Evolutionary conservation across 1,140 invertebrate genomes (phyloP), one percentile per base, ranked within the genome.

Genomic region (Penaeus chinensis): DNA sequence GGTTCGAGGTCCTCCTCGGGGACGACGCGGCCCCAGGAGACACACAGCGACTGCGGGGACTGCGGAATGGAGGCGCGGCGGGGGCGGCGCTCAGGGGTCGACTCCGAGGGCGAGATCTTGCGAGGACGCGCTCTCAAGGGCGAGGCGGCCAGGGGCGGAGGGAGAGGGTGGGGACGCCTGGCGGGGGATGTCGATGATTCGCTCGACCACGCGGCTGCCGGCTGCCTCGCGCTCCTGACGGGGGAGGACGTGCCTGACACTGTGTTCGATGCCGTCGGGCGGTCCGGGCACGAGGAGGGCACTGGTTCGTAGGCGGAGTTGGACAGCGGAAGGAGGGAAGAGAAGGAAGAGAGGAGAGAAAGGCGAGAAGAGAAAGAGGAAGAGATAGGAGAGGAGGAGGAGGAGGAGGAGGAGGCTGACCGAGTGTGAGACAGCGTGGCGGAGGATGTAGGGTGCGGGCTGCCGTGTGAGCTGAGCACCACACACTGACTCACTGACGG

Each of bases 401-500:
- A 82, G 79, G 85, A 87, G 42, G 85, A 87, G 60, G 80, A 87
- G 71, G 80, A 87, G 80, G 63, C 22, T 82, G 79, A 63, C 42
- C 79, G 79, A 87, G 85, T 77, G 78, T 74, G 69, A 82, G 85
- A 82, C 85, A 87, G 85, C 80, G 85, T 87, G 85, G 80, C n/a
- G 47, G 79, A 87, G 37, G 66, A 61, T 42, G 66, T 24, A 37
- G 24, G 61, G 79, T 62, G 85, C 10, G 65, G 66, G 66, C 27
- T 42, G 66, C 80, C 85, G 32, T 77, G 54, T 71, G 79, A 76
- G 47, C 65, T 37, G 27, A 27, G 62, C 85, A 82, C 79, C 85
- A 82, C 85, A 87, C 85, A 82, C 85, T 82, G 71, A 24, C 85
- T 47, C 79, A 42, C 78, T 60, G 37, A 24, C 32, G 18, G n/a